These are phyloP conservation scores for Arvicanthis niloticus DNA, from an alignment of 2,113 vertebrate species.

Conservation along the genomic window DNA sequence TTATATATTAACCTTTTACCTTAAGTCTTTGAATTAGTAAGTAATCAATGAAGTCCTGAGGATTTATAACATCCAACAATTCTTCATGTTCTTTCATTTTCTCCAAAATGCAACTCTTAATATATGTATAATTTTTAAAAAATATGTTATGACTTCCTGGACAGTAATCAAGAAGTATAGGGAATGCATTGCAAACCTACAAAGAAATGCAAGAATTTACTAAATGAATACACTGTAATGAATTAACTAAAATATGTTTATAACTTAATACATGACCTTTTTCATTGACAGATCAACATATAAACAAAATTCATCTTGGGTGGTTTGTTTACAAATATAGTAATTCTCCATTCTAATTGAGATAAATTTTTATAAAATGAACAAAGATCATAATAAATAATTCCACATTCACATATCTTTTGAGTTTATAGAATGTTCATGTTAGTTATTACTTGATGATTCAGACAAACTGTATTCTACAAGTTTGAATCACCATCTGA, in stretches of 20 bases:
- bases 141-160: slow-evolving; percentile 85
- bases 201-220: not conserved
- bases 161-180: slow-evolving; percentile 62
- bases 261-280: no score
- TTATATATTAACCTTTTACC: slow-evolving; percentile 84
- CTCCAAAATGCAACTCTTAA: slow-evolving; percentile 77
- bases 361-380: not conserved
- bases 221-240: not conserved
- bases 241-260: not conserved
- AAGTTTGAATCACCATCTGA: not conserved
- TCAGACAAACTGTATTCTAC: not conserved
- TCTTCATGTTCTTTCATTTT: slow-evolving; percentile 86
- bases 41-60: slow-evolving; percentile 87
- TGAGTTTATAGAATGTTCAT: not conserved
- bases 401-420: not conserved
- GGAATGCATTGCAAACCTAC: slow-evolving; percentile 89
- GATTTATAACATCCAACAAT: slow-evolving; percentile 82
- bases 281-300: no score
- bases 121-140: not conserved
- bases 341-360: not conserved
- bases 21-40: slow-evolving; percentile 87
- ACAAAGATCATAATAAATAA: not conserved
- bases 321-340: not conserved
- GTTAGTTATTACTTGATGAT: not conserved
- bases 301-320: not conserved